Conservation (phyloP, 2,113 vertebrate species). For the Chlorodrepanis virens region DNA sequence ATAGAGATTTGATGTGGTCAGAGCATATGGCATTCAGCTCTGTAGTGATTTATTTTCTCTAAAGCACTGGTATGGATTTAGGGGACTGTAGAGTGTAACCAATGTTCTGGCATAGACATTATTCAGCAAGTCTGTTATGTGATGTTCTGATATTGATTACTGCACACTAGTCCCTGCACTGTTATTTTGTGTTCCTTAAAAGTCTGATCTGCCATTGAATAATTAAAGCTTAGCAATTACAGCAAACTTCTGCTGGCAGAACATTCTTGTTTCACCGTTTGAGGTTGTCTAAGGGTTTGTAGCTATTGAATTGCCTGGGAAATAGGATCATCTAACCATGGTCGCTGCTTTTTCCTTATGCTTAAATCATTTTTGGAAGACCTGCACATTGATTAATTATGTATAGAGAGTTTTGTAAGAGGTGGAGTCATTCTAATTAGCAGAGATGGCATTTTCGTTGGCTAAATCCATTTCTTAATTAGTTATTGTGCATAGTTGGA, state of each 20-base stretch:
- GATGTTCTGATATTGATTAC: not conserved
- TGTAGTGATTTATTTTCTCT: not conserved
- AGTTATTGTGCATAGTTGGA: not conserved
- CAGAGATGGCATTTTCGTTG: not conserved
- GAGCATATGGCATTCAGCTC: not conserved
- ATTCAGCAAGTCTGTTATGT: not conserved
- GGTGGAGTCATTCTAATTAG: not conserved
- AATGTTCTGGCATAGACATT: not conserved
- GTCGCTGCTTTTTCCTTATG: not conserved
- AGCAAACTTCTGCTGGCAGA: not conserved
- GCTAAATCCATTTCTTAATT: not conserved
- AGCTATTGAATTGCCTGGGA: not conserved
- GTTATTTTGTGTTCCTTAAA: not conserved
- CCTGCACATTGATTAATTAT: not conserved
- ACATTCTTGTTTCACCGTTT: not conserved
- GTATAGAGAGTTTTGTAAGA: not conserved
- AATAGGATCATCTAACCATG: not conserved
- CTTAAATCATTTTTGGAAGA: not conserved
- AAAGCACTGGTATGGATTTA: not conserved
- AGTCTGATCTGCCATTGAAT: not conserved
- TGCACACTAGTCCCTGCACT: not conserved
- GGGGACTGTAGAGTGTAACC: not conserved
- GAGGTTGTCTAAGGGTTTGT: not conserved
- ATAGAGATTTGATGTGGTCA: not conserved
- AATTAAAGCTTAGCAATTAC: not conserved